A percentile compares a stretch with the other conserved stretches of the same genome.
Conservation (phyloP, 2,113 vertebrate genomes). For the Pungitius pungitius region DNA sequence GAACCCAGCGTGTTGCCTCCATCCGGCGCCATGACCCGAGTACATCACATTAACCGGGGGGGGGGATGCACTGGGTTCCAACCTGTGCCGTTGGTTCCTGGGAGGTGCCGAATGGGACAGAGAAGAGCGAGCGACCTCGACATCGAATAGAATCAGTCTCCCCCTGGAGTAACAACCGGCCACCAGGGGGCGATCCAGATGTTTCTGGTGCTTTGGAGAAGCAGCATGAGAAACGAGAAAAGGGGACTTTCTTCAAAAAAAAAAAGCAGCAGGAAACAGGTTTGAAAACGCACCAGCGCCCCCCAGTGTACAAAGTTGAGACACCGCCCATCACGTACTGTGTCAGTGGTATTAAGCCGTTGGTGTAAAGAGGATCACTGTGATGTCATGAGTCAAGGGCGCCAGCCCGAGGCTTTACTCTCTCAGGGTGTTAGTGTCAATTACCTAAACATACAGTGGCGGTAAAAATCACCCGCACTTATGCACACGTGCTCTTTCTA, state of each 20-base stretch:
- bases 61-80: no score
- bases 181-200: constrained; percentile 1
- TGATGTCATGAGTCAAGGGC: constrained; percentile 25
- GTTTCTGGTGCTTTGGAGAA: background rate
- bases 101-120: no score
- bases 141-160: no score
- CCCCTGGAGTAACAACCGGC: background rate
- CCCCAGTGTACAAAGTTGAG: constrained; percentile 51
- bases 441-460: constrained; percentile 15
- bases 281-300: constrained; percentile 58
- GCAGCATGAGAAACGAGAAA: background rate
- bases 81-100: no score
- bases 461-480: background rate
- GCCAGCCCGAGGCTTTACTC: constrained; percentile 11
- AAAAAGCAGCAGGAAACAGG: constrained; percentile 14
- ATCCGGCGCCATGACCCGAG: background rate
- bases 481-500: constrained; percentile 16
- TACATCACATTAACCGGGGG: background rate
- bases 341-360: background rate
- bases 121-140: no score
- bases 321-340: background rate
- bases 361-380: background rate
- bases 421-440: constrained; percentile 5
- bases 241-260: constrained; percentile 22
- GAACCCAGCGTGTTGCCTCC: constrained; percentile 4